Evolutionary conservation across 2,888 invertebrate species (phyloP), one percentile per base, ranked within the genome.

Genomic region (Phania funesta): DNA sequence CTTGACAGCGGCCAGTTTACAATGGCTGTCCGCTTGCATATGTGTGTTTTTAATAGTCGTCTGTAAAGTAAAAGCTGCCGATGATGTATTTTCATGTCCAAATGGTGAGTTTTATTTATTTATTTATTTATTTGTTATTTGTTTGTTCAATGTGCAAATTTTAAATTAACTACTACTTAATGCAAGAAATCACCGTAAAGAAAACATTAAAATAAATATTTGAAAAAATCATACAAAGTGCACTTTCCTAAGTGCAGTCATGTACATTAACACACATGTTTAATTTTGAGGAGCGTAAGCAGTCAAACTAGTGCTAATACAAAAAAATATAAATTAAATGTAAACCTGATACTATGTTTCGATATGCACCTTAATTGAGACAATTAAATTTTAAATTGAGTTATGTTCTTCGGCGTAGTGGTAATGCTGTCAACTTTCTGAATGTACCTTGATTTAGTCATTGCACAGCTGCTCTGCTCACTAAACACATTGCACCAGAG

Each of bases 1-100:
- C 86, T 83, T 88, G 87, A 88, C 89, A 91, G 91, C 91, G 89
- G 90, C 89, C 91, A 90, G 88, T 87, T 86, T 88, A 79, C 85
- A 87, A 89, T 91, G 91, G 91, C 91, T 91, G 90, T 90, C 91
- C 90, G 90, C 89, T 86, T 78, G 74, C 74, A 86, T 89, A 86
- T 88, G 86, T 85, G 85, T 88, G 84, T 44, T 84, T 79, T 68
- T 86, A 77, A 76, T 81, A 83, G 85, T 85, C 75, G 76, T 41
- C 82, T 77, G 58, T 46, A 78, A 78, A 52, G 74, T 82, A 78
- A 84, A 84, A 81, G 85, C 76, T 75, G 88, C 87, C 77, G 89
- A 91, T 86, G 91, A 91, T 87, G 88, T 88, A 84, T 91, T 91
- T 86, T 89, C 90, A 58, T 91, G 91, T 86, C 91, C 91, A 83